phyloP scores from a whole-genome alignment of 2,888 invertebrate species.

The Cerastoderma edule region DNA sequence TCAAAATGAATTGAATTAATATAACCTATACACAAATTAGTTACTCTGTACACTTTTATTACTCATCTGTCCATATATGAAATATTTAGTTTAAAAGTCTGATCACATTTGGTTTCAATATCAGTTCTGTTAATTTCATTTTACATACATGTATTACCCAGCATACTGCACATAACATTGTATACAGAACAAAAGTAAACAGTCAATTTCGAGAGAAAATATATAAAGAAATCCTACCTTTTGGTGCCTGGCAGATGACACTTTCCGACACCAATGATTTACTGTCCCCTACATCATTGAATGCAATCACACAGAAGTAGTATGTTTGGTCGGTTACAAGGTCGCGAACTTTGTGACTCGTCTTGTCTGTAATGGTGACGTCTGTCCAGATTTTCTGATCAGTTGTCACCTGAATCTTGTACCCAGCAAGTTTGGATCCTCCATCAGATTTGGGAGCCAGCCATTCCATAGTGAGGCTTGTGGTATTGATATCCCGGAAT shows the following conservation, averaged over 20 bases:
- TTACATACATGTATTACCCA: no score
- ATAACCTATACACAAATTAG: no score
- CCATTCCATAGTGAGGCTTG: conserved; percentile 82
- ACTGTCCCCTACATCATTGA: conserved; percentile 80
- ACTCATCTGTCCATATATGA: no score
- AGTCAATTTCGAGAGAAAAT: no score
- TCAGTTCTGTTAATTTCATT: no score
- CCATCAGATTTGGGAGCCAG: conserved; percentile 83
- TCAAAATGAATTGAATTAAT: no score
- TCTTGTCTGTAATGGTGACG: conserved; percentile 93
- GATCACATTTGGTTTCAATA: no score
- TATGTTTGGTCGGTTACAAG: conserved; percentile 77
- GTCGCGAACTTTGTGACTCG: conserved; percentile 74
- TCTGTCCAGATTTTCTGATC: conserved; percentile 95
- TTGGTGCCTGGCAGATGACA: conserved; percentile 69
- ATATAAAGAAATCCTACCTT: no score
- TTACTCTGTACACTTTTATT: no score
- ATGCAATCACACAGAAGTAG: conserved; percentile 81
- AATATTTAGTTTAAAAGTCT: no score
- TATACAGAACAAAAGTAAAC: no score
- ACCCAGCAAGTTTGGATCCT: conserved; percentile 81
- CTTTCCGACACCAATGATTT: conserved; percentile 75
- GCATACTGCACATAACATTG: no score
- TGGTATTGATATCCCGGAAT: conserved; percentile 68
- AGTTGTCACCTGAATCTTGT: conserved; percentile 77